Evolutionary conservation across 2,888 invertebrate species (phyloP).

Genomic region (Meiosimyza decipiens): DNA sequence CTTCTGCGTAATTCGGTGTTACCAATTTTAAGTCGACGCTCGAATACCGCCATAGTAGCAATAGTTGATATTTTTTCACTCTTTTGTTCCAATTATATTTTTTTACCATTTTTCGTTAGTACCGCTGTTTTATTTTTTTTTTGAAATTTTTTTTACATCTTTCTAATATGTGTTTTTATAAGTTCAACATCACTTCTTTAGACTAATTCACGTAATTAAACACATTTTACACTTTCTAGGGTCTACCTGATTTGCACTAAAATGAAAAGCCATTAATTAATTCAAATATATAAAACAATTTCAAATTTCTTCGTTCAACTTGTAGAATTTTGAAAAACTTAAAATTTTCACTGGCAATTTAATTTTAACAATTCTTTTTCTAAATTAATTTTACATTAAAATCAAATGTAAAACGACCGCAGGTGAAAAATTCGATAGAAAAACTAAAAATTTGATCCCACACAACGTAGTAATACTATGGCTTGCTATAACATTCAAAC

Average conservation of each 20-base stretch:
- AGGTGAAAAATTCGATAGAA: not conserved
- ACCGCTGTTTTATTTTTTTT: too few relatives aligned
- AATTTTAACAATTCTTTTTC: constrained; percentile 19
- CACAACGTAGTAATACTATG: not conserved
- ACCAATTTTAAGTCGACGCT: too few relatives aligned
- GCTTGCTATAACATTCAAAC: not conserved
- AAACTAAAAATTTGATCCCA: not conserved
- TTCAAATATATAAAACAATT: not conserved
- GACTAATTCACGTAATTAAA: constrained; percentile 12
- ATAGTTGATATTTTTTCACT: too few relatives aligned
- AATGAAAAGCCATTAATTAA: constrained; percentile 60
- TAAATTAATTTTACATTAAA: not conserved
- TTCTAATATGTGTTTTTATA: not conserved
- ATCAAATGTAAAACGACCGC: not conserved
- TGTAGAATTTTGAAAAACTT: constrained; percentile 1
- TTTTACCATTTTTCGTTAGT: too few relatives aligned
- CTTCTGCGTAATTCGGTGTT: too few relatives aligned
- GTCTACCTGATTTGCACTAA: constrained; percentile 66
- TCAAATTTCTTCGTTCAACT: not conserved
- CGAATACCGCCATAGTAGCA: too few relatives aligned
- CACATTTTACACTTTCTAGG: not conserved
- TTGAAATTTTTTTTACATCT: not conserved
- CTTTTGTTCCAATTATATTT: too few relatives aligned
- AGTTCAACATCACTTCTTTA: not conserved
- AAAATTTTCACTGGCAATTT: constrained; percentile 33